Conservation (phyloP, 2,113 vertebrate species). For the Equus quagga region DNA sequence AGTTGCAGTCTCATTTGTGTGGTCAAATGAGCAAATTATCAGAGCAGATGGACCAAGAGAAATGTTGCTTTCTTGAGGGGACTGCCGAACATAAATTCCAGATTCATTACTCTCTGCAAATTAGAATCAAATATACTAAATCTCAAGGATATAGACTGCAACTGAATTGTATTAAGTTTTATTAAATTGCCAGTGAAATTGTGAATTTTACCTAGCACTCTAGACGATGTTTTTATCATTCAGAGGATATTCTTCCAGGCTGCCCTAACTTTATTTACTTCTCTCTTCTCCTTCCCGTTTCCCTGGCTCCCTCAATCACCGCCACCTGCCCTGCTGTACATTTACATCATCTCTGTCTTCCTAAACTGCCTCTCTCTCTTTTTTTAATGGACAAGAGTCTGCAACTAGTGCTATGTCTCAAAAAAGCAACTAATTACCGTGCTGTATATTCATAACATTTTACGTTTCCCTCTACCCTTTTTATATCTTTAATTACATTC, state of each 20-base stretch:
- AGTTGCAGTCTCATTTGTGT: rapidly evolving
- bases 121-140: not conserved
- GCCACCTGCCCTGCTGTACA: rapidly evolving
- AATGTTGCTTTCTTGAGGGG: not conserved
- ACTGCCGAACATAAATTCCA: not conserved
- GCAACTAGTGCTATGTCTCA: not conserved
- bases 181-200: not conserved
- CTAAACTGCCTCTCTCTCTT: not conserved
- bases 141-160: not conserved
- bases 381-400: not conserved
- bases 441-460: not conserved
- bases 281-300: no score
- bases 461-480: not conserved
- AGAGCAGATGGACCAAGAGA: not conserved
- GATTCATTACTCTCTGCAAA: not conserved
- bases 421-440: constrained; percentile 6
- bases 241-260: rapidly evolving
- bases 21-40: constrained; percentile 55
- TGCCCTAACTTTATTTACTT: rapidly evolving
- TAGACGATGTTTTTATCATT: rapidly evolving
- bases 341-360: not conserved
- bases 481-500: constrained; percentile 33
- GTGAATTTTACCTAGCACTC: not conserved
- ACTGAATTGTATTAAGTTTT: rapidly evolving
- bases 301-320: rapidly evolving